These are phyloP conservation scores for Cheilosia vernalis DNA, from an alignment of 2,888 invertebrate species.

Conservation along the genomic window DNA sequence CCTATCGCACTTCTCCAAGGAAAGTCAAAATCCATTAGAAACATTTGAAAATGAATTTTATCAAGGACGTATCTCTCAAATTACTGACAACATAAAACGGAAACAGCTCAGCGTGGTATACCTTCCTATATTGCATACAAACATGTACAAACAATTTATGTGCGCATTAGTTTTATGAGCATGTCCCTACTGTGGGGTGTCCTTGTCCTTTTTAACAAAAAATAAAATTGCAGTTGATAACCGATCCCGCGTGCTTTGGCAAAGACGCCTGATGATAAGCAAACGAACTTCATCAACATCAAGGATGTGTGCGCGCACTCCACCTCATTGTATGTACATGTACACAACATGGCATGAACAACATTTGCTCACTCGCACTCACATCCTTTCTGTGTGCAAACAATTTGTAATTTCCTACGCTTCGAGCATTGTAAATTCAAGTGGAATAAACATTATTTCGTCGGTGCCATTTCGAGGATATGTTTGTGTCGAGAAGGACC, in stretches of 20 bases:
- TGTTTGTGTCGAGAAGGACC: background rate
- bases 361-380: background rate
- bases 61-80: background rate
- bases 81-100: background rate
- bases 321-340: background rate
- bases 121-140: background rate
- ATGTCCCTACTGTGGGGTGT: background rate
- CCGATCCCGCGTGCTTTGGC: background rate
- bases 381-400: constrained; percentile 5
- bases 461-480: background rate
- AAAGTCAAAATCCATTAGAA: constrained; percentile 27
- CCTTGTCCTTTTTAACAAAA: constrained; percentile 34
- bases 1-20: background rate
- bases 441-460: constrained; percentile 50
- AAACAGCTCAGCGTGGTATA: background rate
- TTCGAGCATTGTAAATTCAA: constrained; percentile 41
- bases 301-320: background rate
- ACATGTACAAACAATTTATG: constrained; percentile 30
- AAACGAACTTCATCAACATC: constrained; percentile 34
- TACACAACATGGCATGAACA: background rate
- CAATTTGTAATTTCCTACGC: constrained; percentile 53
- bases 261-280: constrained; percentile 15
- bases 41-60: constrained; percentile 17
- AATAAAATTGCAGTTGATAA: constrained; percentile 57
- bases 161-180: constrained; percentile 34